phyloP scores from a whole-genome alignment of 2,888 invertebrate genomes.

The Orthosia gracilis region DNA sequence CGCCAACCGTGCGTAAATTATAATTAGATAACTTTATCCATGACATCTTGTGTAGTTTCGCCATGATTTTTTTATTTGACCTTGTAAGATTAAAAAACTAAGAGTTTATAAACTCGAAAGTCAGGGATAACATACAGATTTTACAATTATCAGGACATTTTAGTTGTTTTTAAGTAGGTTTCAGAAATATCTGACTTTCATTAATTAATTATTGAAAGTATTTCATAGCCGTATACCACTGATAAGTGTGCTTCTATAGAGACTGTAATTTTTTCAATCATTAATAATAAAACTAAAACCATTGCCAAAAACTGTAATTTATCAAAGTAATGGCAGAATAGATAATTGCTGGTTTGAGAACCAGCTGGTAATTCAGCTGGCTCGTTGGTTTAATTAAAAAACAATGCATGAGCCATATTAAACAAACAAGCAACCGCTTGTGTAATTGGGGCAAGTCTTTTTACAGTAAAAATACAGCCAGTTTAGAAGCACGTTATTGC shows the following conservation, averaged over 20 bases:
- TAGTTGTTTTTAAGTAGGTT: background rate
- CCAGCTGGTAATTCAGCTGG: too few relatives aligned
- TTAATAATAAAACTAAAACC: too few relatives aligned
- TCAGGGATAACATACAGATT: background rate
- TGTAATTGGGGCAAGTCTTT: background rate
- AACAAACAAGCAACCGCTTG: background rate
- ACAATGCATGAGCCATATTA: background rate
- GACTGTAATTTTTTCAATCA: background rate
- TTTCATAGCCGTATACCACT: background rate
- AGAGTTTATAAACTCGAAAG: background rate
- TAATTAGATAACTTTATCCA: background rate
- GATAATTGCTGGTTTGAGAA: background rate
- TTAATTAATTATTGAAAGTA: background rate
- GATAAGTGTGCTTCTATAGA: background rate
- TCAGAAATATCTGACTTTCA: background rate
- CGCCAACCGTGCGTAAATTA: too few relatives aligned
- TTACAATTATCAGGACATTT: background rate
- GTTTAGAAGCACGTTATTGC: background rate
- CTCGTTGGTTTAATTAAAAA: background rate
- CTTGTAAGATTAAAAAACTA: background rate
- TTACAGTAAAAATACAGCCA: background rate
- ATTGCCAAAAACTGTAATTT: background rate
- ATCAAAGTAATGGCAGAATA: background rate
- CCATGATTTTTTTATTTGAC: background rate
- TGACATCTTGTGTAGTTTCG: conserved; percentile 2